Base-by-base conservation (phyloP, 2,888 invertebrate genomes). In the Pollenia amentaria region DNA sequence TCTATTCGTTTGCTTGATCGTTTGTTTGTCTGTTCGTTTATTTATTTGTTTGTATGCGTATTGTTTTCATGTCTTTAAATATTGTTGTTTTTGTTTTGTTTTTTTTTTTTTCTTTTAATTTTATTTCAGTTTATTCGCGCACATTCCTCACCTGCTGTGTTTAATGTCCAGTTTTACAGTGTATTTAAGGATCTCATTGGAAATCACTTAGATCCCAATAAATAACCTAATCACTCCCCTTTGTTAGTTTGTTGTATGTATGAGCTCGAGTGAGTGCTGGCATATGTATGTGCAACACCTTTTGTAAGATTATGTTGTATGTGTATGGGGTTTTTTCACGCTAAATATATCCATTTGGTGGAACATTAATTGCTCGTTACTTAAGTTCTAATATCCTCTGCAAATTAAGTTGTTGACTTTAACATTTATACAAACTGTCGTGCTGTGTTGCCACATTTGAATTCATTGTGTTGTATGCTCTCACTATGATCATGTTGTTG, bases 281-380 rank as follows among this genome's bases (percentile, higher is more conserved):
- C 42, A 7, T 44, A 16, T 48, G 10, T 51, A 48, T 57, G 29
- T 48, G 48, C 46, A 78, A 78, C 78, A 78, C 40, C 69, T 70
- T 79, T 53, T 42, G 40, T 8, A 18, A 44, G 65, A 53, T 46
- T 69, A 48, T 29, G 40, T 75, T 77, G 75, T 10, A 57, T 72
- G 62, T 42, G 76, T 84, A 21, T 29, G 65, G 42, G 46, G 69
- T 65, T 42, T 80, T 87, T 86, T 89, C 87, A 87, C 67, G 85
- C 85, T 89, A 86, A 88, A 89, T 89, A 88, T 89, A 90, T 89
- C 91, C 90, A 90, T 88, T 88, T 78, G 88, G 88, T 87, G 90
- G 90, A 91, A 90, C 93, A 93, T 93, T 93, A 93, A 93, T 93
- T 93, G 93, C 92, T 93, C 92, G 91, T 93, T 92, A 92, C 92